Conservation (phyloP, 2,797 vertebrate species). For the Prunella strophiata region DNA sequence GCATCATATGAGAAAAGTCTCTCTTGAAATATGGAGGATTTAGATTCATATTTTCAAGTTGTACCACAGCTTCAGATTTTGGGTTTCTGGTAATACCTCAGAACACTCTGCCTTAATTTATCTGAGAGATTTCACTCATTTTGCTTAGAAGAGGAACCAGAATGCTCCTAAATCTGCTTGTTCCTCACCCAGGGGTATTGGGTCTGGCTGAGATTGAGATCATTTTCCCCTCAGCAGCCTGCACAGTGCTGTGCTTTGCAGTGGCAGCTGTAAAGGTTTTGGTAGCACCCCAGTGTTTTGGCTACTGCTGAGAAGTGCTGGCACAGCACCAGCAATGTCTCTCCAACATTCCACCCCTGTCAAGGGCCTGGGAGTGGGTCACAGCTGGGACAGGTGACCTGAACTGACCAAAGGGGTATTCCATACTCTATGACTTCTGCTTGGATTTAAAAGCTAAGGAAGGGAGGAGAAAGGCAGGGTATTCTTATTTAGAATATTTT, state of each 20-base stretch:
- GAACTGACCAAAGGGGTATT: neutral
- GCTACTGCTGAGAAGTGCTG: rapidly evolving
- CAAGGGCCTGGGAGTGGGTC: neutral
- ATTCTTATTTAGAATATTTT: neutral
- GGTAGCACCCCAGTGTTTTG: neutral
- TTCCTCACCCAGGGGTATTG: neutral
- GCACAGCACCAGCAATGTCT: neutral
- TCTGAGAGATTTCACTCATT: neutral
- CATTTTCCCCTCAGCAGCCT: neutral
- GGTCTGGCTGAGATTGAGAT: neutral
- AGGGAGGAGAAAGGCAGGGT: rapidly evolving
- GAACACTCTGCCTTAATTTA: neutral
- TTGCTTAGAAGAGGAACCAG: neutral
- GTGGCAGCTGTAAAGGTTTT: neutral
- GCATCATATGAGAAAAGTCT: neutral
- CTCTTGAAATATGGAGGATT: neutral
- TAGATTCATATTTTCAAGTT: neutral
- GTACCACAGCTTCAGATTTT: neutral
- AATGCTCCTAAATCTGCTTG: neutral
- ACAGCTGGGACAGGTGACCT: neutral
- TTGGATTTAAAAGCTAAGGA: neutral
- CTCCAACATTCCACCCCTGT: neutral
- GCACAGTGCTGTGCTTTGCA: neutral
- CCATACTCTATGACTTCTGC: neutral
- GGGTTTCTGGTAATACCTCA: neutral